Evolutionary conservation across 1,140 invertebrate genomes (phyloP), one percentile per base, ranked within the genome.

Genomic region (Conopomorpha cramerella): DNA sequence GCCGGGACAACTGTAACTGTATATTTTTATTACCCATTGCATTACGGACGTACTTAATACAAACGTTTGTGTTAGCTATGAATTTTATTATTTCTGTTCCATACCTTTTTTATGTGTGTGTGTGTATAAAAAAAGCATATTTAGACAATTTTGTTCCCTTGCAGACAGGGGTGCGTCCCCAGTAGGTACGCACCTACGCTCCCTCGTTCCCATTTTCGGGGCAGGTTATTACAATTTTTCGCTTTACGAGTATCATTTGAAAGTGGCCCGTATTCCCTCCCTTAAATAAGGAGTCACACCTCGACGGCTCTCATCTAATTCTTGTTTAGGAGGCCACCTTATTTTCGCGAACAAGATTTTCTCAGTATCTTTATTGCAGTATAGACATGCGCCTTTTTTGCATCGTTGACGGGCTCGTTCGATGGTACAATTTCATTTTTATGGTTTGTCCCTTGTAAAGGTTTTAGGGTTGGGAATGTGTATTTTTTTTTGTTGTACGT

Each of bases 61-160:
- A n/a, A n/a, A n/a, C n/a, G n/a, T n/a, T n/a, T n/a, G n/a, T n/a
- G n/a, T n/a, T n/a, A n/a, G n/a, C n/a, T n/a, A n/a, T n/a, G n/a
- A 23, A 10, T 23, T 10, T 4, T 23, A 23, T 23, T 23, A 10
- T 23, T 23, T 23, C 19, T 23, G 4, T 23, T 23, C 19, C 10
- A 10, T 23, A 23, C 10, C 10, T 23, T 23, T 23, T 23, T 23
- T 23, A 23, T 23, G 19, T 4, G 4, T 10, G 10, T 23, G 19
- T 23, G 10, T 23, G 19, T n/a, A 23, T 6, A 23, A 23, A 6
- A 23, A 23, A 30, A 52, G 51, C 60, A 61, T 65, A 63, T 65
- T 65, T 65, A 71, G 64, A 68, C 68, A 68, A 67, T 71, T 73
- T 65, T n/a, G n/a, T n/a, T n/a, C n/a, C n/a, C n/a, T n/a, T n/a